phyloP scores from a whole-genome alignment of 2,797 vertebrate species.

The Ctenosaura bakeri region DNA sequence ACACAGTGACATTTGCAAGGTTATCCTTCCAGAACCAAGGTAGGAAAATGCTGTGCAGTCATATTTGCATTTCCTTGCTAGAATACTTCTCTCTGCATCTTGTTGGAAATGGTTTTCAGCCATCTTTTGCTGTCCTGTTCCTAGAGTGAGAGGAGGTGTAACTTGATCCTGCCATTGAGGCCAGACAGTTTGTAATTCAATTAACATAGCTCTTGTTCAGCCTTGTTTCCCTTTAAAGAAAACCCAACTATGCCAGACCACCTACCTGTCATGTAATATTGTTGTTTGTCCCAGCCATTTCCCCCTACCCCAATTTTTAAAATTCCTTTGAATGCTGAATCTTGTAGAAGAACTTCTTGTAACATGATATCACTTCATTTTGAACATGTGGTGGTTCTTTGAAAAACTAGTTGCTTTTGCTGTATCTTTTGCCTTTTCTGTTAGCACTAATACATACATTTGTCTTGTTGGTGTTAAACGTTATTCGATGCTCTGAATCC shows the following conservation, averaged over 20 bases:
- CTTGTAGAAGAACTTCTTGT: neutral
- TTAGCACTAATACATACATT: neutral
- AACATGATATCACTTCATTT: neutral
- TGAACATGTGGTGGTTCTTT: neutral
- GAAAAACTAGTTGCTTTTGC: neutral
- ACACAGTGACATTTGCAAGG: neutral
- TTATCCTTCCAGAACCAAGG: neutral
- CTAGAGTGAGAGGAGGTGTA: neutral
- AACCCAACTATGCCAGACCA: neutral
- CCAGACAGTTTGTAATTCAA: conserved; percentile 15
- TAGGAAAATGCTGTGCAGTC: neutral
- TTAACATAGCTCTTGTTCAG: neutral
- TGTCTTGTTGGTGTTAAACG: neutral
- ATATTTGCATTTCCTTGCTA: neutral
- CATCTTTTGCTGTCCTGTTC: conserved; percentile 5
- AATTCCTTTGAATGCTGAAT: neutral
- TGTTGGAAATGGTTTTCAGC: neutral
- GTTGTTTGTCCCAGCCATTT: neutral
- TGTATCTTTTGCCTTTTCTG: neutral
- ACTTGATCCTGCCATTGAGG: neutral
- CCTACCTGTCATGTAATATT: neutral
- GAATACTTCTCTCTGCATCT: neutral
- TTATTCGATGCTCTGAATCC: neutral
- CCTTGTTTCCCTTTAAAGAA: conserved; percentile 16
- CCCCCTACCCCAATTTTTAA: neutral